Evolutionary conservation across 2,888 invertebrate genomes (phyloP).

Genomic region (Hypselothyrea guttata): DNA sequence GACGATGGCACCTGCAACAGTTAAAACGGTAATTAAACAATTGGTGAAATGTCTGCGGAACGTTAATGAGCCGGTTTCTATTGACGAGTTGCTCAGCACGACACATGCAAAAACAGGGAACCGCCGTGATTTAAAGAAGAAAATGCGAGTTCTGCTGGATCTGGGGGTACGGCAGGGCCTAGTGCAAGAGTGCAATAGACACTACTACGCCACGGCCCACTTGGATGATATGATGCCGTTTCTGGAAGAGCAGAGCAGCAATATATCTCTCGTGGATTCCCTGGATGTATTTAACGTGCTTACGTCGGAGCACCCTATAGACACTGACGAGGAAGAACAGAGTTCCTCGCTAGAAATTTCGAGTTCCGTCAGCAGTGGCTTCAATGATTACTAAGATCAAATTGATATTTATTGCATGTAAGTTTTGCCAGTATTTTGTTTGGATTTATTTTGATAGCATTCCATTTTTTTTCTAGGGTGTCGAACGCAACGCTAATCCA

Average conservation of each 20-base stretch:
- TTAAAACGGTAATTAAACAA: not conserved
- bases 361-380: too few species aligned
- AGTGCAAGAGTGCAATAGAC: slow-evolving; percentile 9
- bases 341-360: too few species aligned
- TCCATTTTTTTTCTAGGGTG: too few species aligned
- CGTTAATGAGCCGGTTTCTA: slow-evolving; percentile 20
- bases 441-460: too few species aligned
- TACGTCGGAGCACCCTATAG: too few species aligned
- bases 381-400: too few species aligned
- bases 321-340: too few species aligned
- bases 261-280: not conserved
- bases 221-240: slow-evolving; percentile 11
- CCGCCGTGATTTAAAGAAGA: not conserved
- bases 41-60: slow-evolving; percentile 11
- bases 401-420: too few species aligned
- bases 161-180: slow-evolving; percentile 14
- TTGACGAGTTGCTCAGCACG: slow-evolving; percentile 5
- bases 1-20: too few species aligned
- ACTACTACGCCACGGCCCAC: slow-evolving; percentile 19
- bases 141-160: slow-evolving; percentile 7
- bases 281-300: not conserved
- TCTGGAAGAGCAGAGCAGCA: not conserved
- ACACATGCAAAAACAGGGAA: not conserved
- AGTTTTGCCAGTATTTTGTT: too few species aligned
- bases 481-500: too few species aligned